These are phyloP conservation scores for Thamnophis elegans DNA, from an alignment of 2,797 vertebrate species.

Conservation along the genomic window DNA sequence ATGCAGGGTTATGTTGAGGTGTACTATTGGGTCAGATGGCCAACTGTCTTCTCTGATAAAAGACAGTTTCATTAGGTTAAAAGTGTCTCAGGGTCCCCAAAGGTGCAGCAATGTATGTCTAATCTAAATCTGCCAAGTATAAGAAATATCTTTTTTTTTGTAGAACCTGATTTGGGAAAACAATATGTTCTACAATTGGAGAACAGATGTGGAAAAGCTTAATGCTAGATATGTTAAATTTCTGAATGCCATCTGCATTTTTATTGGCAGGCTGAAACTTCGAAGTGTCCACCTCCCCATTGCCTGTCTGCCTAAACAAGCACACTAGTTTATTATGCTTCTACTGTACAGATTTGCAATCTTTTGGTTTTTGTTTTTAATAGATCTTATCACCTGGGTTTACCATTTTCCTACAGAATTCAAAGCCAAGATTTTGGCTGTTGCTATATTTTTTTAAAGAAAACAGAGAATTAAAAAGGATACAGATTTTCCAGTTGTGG, in stretches of 20 bases:
- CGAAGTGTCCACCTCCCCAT: slow-evolving; percentile 63
- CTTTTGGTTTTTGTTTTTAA: slow-evolving; percentile 9
- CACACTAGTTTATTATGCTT: slow-evolving; percentile 61
- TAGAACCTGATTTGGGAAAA: slow-evolving; percentile 30
- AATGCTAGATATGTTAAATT: slow-evolving; percentile 65
- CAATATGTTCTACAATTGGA: slow-evolving; percentile 51
- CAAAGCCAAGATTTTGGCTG: slow-evolving; percentile 40
- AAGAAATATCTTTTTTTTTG: not conserved
- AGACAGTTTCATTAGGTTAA: not conserved
- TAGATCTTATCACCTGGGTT: slow-evolving; percentile 60
- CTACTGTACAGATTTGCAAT: slow-evolving; percentile 57
- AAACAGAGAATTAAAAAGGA: slow-evolving; percentile 37
- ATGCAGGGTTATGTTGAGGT: not conserved
- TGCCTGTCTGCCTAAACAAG: slow-evolving; percentile 60
- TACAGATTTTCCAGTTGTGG: slow-evolving; percentile 39
- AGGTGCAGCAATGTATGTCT: not conserved
- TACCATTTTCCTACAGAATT: slow-evolving; percentile 36
- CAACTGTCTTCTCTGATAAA: not conserved
- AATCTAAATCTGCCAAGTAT: not conserved
- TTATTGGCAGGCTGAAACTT: slow-evolving; percentile 78
- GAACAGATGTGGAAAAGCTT: slow-evolving; percentile 63
- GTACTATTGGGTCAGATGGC: not conserved
- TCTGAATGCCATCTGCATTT: slow-evolving; percentile 77
- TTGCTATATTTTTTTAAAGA: slow-evolving; percentile 22
- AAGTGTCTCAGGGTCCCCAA: not conserved